Evolutionary conservation across 1,140 invertebrate species (phyloP), one percentile per base, ranked within the genome.

Genomic region (Bombus terrestris): DNA sequence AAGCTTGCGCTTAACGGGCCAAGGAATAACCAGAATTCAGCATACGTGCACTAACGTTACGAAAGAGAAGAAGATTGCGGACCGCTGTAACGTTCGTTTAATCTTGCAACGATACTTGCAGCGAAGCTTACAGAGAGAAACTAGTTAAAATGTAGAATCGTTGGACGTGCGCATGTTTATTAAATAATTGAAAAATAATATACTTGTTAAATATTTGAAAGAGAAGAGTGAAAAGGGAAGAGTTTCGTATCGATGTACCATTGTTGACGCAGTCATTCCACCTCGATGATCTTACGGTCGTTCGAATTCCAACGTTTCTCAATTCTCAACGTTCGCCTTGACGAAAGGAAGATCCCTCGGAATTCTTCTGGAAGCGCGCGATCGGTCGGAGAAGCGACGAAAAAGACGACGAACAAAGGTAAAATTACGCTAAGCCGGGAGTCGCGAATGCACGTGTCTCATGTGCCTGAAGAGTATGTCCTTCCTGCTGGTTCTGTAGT

Each of bases 381-480:
- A 32, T 13, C 4, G n/a, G 9, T 73, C 2, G n/a, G 37, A 53
- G 41, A n/a, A 69, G 25, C 35, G 35, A 80, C 53, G 35, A n/a
- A 41, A n/a, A 37, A n/a, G 37, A 62, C 3, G 15, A 25, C 25
- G 32, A 37, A 3, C 8, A 35, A 8, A 10, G 22, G 9, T 28
- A 62, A 12, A 6, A 4, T 25, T 39, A 79, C 41, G 37, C 66
- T 71, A 77, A 35, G 25, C 41, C 8, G 76, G 37, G 0, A 18
- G 12, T 12, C 43, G 80, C 32, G 73, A 72, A 12, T 90, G 88
- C 77, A 90, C 86, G 59, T 85, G 74, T 76, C 91, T 93, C 81
- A 95, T 94, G 83, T 96, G 96, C 78, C 94, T 95, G 72, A 94
- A 93, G 18, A 96, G 92, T 68, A 95, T 95, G 57, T 95, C 95